phyloP scores from a whole-genome alignment of 1,140 invertebrate genomes.

The Drosophila neocordata region DNA sequence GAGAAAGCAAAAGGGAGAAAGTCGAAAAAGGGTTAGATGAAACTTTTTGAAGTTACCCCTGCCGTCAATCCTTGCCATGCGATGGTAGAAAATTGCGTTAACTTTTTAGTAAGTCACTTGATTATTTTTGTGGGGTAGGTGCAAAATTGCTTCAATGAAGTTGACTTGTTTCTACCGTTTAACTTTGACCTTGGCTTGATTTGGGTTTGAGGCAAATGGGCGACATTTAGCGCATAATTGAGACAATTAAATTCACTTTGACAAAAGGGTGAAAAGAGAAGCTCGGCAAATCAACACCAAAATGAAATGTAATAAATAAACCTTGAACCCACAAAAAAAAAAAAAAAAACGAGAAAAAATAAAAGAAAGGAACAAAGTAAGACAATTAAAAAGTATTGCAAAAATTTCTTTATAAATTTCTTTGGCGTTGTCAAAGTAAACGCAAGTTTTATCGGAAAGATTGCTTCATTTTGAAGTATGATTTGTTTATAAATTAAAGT shows the following conservation, averaged over 20 bases:
- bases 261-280: conserved; percentile 64
- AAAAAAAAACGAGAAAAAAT: background rate
- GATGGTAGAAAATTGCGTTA: conserved; percentile 66
- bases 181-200: conserved; percentile 59
- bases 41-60: conserved; percentile 77
- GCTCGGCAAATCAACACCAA: conserved; percentile 61
- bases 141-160: conserved; percentile 65
- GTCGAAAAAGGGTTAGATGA: conserved; percentile 52
- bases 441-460: too few species aligned
- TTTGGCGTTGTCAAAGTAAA: too few species aligned
- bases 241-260: conserved; percentile 80
- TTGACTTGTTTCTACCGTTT: conserved; percentile 24
- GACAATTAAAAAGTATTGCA: background rate
- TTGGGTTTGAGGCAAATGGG: conserved; percentile 56
- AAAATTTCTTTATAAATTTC: background rate
- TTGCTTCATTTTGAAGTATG: too few species aligned
- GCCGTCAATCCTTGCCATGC: background rate
- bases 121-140: conserved; percentile 55
- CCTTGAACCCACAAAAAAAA: background rate
- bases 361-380: background rate
- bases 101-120: conserved; percentile 80
- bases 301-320: conserved; percentile 73
- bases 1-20: conserved; percentile 4
- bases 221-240: conserved; percentile 76
- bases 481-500: too few species aligned